Evolutionary conservation across 2,888 invertebrate genomes (phyloP).

Genomic region (Brenthis hecate): DNA sequence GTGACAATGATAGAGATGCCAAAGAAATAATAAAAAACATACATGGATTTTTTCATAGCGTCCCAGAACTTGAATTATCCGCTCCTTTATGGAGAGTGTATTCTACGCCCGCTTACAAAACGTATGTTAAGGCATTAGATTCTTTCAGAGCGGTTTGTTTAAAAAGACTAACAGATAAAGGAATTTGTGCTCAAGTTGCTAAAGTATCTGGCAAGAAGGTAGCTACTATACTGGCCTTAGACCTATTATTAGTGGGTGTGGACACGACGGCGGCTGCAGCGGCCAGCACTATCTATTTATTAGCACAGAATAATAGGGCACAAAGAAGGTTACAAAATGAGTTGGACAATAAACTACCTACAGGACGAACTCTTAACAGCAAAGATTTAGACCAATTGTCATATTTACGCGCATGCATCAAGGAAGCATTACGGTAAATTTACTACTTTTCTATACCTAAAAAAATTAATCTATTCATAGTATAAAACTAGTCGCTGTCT

Average conservation of each 20-base stretch:
- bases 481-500: too few relatives aligned
- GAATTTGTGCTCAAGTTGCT: conserved; percentile 71
- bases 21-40: conserved; percentile 90
- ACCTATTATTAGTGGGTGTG: conserved; percentile 90
- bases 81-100: conserved; percentile 89
- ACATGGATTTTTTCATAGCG: conserved; percentile 89
- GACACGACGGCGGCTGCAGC: conserved; percentile 91
- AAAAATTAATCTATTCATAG: neutral
- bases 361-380: conserved; percentile 79
- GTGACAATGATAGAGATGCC: conserved; percentile 86
- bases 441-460: neutral
- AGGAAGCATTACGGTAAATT: conserved; percentile 87
- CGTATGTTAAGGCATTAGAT: conserved; percentile 87
- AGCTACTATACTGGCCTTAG: conserved; percentile 88
- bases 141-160: conserved; percentile 85
- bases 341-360: conserved; percentile 81
- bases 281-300: conserved; percentile 88
- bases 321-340: conserved; percentile 86
- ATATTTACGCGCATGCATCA: conserved; percentile 89
- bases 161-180: conserved; percentile 70
- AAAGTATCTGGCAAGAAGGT: conserved; percentile 64
- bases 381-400: conserved; percentile 85
- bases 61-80: conserved; percentile 87
- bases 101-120: conserved; percentile 86
- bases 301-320: conserved; percentile 86